A percentile compares a stretch with the other conserved stretches of the same genome.
Evolutionary conservation across 30 jellyfish, hydroid and myxozoan genomes (phyloP).

Genomic region (Turritopsis dohrnii): DNA sequence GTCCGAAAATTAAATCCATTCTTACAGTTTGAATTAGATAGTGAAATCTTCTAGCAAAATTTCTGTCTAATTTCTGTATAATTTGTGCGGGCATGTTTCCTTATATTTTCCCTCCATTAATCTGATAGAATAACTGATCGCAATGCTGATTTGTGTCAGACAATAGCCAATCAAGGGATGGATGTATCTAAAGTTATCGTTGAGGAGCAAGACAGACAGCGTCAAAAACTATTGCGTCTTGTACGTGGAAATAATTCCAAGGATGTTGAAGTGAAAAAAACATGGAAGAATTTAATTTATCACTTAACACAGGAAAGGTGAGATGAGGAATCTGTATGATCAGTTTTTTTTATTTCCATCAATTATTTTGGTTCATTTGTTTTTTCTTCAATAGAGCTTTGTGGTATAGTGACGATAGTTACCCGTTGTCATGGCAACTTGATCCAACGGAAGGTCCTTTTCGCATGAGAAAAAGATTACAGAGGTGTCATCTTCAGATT

Average conservation of each 20-base stretch:
- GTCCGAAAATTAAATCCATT: no score
- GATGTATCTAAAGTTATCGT: slow-evolving; percentile 72
- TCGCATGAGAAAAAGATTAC: slow-evolving; percentile 72
- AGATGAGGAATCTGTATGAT: background rate
- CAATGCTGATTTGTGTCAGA: slow-evolving; percentile 32
- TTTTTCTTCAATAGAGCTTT: slow-evolving; percentile 54
- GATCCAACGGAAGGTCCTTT: slow-evolving; percentile 99
- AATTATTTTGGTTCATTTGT: background rate
- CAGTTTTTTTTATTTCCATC: background rate
- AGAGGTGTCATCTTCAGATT: slow-evolving; percentile 73
- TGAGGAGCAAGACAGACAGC: slow-evolving; percentile 90
- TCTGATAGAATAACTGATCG: background rate
- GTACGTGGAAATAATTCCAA: slow-evolving; percentile 81
- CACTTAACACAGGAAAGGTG: slow-evolving; percentile 90
- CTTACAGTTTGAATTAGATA: background rate
- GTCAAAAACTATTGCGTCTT: slow-evolving; percentile 64
- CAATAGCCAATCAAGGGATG: slow-evolving; percentile 66
- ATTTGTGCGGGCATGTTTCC: no score
- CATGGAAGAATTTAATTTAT: slow-evolving; percentile 71
- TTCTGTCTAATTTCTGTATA: no score
- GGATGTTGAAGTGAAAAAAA: slow-evolving; percentile 66
- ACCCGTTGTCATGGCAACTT: slow-evolving; percentile 85
- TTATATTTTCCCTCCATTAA: no score
- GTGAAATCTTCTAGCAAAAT: background rate
- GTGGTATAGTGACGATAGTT: slow-evolving; percentile 47